phyloP scores from a whole-genome alignment of 2,113 vertebrate species.

The Pituophis catenifer region DNA sequence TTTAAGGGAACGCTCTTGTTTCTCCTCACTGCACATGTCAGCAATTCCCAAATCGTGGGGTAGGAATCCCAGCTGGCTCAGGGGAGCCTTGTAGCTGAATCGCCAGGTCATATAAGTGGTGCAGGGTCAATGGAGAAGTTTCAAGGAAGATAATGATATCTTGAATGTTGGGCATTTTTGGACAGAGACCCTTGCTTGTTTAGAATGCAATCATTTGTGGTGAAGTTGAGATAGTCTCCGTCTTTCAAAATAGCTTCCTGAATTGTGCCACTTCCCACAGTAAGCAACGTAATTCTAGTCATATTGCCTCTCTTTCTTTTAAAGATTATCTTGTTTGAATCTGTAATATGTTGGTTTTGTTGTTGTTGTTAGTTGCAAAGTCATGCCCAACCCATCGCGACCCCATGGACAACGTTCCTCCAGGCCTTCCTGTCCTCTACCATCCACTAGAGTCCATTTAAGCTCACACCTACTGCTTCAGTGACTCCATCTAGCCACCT shows the following conservation, averaged over 20 bases:
- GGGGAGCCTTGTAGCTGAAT: slow-evolving; percentile 14
- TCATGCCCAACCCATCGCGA: no score
- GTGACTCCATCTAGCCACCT: no score
- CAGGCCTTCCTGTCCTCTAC: no score
- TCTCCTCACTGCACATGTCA: slow-evolving; percentile 30
- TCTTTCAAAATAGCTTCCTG: background rate
- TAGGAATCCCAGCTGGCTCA: slow-evolving; percentile 13
- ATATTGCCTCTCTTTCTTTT: background rate
- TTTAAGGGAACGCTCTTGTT: slow-evolving; percentile 56
- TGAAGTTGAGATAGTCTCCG: background rate
- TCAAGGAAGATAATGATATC: slow-evolving; percentile 8
- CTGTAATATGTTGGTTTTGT: no score
- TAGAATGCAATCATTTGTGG: background rate
- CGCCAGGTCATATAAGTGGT: slow-evolving; percentile 1
- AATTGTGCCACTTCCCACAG: background rate
- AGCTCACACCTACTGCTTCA: no score
- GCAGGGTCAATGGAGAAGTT: slow-evolving; percentile 10
- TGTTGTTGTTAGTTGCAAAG: no score
- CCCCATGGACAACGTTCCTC: no score
- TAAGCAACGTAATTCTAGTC: background rate
- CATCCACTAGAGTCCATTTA: no score
- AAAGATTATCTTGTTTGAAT: no score
- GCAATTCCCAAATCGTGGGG: slow-evolving; percentile 26
- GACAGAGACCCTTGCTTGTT: background rate
- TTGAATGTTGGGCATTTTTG: background rate